Base-by-base conservation (phyloP, 2,888 invertebrate species). In the Brenthis ino region DNA sequence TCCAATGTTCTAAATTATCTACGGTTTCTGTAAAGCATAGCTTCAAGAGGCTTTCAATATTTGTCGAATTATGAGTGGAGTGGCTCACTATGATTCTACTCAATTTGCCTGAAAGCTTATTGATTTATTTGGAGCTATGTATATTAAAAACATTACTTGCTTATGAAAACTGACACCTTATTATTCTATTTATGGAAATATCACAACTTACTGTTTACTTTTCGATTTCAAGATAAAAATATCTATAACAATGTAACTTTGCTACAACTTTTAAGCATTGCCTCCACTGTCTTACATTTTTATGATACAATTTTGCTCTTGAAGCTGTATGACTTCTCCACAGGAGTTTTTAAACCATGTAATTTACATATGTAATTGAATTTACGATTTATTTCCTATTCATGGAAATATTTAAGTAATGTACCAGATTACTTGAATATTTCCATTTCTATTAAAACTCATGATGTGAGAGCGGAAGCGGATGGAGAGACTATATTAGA, bases 41-140 rank as follows among this genome's bases (percentile, higher is more conserved):
- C 64, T 53, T 68, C 24, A 33, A 48, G 48, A 68, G 64, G 54
- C 57, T 68, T 68, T 64, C 47, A 68, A 54, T 68, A 64, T 48
- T 64, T 63, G 56, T 24, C 50, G 43, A 67, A 67, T 57, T 50
- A 60, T 67, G 56, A 63, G 33, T 56, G 63, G 55, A 64, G 56
- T 57, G 67, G 54, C 51, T 68, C 64, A 64, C 37, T 57, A 67
- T 51, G 58, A 60, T 58, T 47, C 47, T 16, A 64, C 20, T 48
- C 68, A 58, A 64, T 64, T 64, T 64, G 47, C 68, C 20, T 64
- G 48, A 68, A 68, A 64, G 57, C 53, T 51, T 68, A 68, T 68
- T 68, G 58, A 64, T 68, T 57, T 57, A 53, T 33, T 57, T 43
- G 4, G 16, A 64, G 16, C 53, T 51, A 57, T 24, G 6, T 50